Conservation (phyloP, 2,797 vertebrate genomes). For the Vultur gryphus region DNA sequence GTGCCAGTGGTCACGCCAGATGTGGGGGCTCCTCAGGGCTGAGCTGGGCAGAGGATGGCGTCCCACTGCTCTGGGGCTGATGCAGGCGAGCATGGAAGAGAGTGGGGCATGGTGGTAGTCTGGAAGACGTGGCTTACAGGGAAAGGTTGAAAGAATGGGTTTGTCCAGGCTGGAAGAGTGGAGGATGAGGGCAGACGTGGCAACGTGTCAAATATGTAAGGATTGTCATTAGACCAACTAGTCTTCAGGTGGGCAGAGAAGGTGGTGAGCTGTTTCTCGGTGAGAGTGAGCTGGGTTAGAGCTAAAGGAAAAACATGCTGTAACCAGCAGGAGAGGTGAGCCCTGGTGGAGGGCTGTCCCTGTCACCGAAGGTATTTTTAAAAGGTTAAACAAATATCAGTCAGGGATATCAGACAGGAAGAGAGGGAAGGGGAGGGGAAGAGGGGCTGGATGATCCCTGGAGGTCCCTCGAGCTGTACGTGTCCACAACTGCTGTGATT, state of each 20-base stretch:
- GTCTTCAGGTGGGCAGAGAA: not conserved
- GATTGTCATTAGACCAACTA: not conserved
- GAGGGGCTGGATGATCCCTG: not conserved
- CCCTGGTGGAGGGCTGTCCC: not conserved
- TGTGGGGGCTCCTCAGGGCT: not conserved
- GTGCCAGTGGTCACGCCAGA: not conserved
- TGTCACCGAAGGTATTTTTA: not conserved
- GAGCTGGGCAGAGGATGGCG: accelerated
- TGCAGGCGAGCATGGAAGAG: not conserved
- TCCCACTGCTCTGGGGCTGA: accelerated
- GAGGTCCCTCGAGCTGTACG: not conserved
- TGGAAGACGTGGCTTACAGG: not conserved
- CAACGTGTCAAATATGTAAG: not conserved
- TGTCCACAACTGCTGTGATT: not conserved
- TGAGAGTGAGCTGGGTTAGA: not conserved
- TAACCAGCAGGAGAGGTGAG: not conserved
- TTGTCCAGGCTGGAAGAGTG: not conserved
- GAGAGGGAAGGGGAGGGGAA: not conserved
- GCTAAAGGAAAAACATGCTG: not conserved
- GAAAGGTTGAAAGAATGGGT: not conserved
- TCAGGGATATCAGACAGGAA: not conserved
- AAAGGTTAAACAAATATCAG: slow-evolving; percentile 19
- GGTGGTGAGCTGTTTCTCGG: not conserved
- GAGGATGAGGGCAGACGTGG: not conserved
- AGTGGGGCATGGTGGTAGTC: not conserved